Percentiles rank a stretch among this genome's conserved stretches.
phyloP scores from a whole-genome alignment of 1,140 invertebrate species.

The Tetraneura akinire region DNA sequence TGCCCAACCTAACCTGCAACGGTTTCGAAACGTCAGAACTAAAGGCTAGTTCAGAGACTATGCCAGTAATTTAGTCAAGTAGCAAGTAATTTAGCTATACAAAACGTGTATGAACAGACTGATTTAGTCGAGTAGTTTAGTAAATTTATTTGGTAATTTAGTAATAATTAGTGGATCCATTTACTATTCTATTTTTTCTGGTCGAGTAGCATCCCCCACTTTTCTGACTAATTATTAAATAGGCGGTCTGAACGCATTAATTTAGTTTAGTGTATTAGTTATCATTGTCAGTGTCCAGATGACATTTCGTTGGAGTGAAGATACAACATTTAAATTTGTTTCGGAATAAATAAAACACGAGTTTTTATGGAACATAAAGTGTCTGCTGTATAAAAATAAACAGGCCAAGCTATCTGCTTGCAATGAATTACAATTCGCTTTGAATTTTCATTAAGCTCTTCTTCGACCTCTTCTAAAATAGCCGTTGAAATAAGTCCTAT shows the following conservation, averaged over 20 bases:
- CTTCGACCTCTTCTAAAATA: constrained; percentile 33
- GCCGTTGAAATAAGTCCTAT: constrained; percentile 28
- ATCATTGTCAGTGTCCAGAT: constrained; percentile 22
- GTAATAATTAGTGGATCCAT: constrained; percentile 19
- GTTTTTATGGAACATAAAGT: constrained; percentile 24
- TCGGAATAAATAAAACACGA: constrained; percentile 14
- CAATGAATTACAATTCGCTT: no score
- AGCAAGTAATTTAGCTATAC: constrained; percentile 11
- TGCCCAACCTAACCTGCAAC: no score
- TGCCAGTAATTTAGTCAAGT: constrained; percentile 53
- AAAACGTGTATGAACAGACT: constrained; percentile 24
- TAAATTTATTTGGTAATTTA: constrained; percentile 22
- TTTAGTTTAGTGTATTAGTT: constrained; percentile 15
- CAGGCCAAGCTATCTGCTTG: no score
- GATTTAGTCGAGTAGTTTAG: constrained; percentile 34
- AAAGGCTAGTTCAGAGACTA: no score
- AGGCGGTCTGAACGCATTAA: constrained; percentile 9
- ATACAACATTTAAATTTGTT: constrained; percentile 22
- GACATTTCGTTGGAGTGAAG: constrained; percentile 14
- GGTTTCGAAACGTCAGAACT: no score
- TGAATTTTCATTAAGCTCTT: constrained; percentile 19
- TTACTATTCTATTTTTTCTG: constrained; percentile 22
- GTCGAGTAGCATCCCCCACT: neutral
- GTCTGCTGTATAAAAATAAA: neutral
- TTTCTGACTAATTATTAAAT: constrained; percentile 22